phyloP scores from a whole-genome alignment of 2,888 invertebrate genomes.

The Eupithecia centaureata region DNA sequence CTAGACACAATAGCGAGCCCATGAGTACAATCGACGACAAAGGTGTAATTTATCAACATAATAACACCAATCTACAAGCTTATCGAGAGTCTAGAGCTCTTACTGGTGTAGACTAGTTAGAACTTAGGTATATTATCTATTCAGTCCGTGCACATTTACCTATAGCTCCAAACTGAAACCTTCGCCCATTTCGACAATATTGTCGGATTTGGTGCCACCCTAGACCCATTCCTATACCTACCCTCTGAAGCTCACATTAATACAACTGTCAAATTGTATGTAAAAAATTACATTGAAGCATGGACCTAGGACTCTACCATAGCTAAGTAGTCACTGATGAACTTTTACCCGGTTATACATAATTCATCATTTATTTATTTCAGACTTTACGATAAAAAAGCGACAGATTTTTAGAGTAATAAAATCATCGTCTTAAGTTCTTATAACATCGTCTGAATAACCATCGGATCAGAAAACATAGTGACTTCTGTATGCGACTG shows the following conservation, averaged over 20 bases:
- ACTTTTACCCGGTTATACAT: not conserved
- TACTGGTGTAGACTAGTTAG: not conserved
- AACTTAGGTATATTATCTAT: not conserved
- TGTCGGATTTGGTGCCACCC: not conserved
- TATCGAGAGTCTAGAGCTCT: not conserved
- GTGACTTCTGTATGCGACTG: conserved; percentile 13
- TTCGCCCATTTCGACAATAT: not conserved
- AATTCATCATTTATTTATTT: too few relatives aligned
- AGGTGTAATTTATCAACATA: conserved; percentile 17
- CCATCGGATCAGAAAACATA: too few relatives aligned
- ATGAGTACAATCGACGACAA: conserved; percentile 41
- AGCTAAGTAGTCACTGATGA: not conserved
- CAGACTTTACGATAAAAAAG: too few relatives aligned
- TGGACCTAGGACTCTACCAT: too few relatives aligned
- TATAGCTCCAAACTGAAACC: too few relatives aligned
- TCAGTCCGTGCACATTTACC: not conserved
- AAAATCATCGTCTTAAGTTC: too few relatives aligned
- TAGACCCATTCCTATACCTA: too few relatives aligned
- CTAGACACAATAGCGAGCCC: conserved; percentile 20
- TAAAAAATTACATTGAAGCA: too few relatives aligned
- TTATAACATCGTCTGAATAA: too few relatives aligned
- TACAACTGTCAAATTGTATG: too few relatives aligned
- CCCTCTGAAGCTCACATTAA: too few relatives aligned
- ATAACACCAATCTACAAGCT: not conserved
- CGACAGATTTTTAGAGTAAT: too few relatives aligned